Evolutionary conservation across 2,888 invertebrate species (phyloP).

Genomic region (Drosophila merina): DNA sequence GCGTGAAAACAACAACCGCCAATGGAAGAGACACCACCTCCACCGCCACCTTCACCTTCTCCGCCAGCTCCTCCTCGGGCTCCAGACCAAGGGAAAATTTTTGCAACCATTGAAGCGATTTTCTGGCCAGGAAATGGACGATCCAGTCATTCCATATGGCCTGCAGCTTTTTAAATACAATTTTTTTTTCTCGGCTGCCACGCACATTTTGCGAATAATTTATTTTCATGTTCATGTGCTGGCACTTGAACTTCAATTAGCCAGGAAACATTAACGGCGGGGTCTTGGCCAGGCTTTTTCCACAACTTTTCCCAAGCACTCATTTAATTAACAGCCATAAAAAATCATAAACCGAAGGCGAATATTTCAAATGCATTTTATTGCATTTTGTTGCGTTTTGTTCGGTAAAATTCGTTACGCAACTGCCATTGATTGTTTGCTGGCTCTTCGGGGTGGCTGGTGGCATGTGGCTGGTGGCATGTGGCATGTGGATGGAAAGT

Average conservation of each 20-base stretch:
- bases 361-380: slow-evolving; percentile 37
- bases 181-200: slow-evolving; percentile 16
- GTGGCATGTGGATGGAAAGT: slow-evolving; percentile 1
- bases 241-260: slow-evolving; percentile 58
- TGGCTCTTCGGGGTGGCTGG: slow-evolving; percentile 2
- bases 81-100: slow-evolving; percentile 27
- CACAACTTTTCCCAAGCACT: slow-evolving; percentile 15
- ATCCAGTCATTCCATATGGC: slow-evolving; percentile 24
- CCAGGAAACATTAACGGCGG: slow-evolving; percentile 35
- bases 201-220: slow-evolving; percentile 47
- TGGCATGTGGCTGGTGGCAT: background rate
- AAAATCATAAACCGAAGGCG: slow-evolving; percentile 41
- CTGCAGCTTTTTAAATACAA: slow-evolving; percentile 7
- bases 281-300: slow-evolving; percentile 8
- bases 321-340: slow-evolving; percentile 52
- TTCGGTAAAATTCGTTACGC: slow-evolving; percentile 35
- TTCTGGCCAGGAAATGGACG: slow-evolving; percentile 35
- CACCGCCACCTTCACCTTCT: background rate
- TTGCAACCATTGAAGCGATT: slow-evolving; percentile 24
- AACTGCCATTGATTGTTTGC: slow-evolving; percentile 37
- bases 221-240: slow-evolving; percentile 31
- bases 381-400: slow-evolving; percentile 23
- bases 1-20: slow-evolving; percentile 58
- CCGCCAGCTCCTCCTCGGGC: background rate
- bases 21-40: slow-evolving; percentile 24